These are phyloP conservation scores for Drosophila buzzatii DNA, from an alignment of 2,888 invertebrate genomes.

Conservation along the genomic window DNA sequence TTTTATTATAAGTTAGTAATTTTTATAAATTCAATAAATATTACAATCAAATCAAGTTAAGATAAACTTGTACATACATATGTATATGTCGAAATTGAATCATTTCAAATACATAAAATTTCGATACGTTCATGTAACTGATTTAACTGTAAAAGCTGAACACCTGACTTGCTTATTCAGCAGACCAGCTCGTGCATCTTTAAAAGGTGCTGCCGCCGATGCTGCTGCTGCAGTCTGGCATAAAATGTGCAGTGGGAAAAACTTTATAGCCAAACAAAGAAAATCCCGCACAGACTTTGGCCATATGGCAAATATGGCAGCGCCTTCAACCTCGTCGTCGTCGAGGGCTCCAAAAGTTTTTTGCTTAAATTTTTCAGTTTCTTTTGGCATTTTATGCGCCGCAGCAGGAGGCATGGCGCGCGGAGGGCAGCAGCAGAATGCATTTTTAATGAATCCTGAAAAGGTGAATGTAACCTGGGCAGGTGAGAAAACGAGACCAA, in stretches of 20 bases:
- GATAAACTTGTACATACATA: neutral
- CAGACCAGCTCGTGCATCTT: slow-evolving; percentile 31
- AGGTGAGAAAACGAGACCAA: slow-evolving; percentile 41
- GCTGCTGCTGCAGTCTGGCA: slow-evolving; percentile 20
- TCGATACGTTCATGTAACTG: neutral
- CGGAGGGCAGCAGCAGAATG: slow-evolving; percentile 40
- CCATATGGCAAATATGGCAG: slow-evolving; percentile 63
- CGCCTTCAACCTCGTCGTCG: slow-evolving; percentile 14
- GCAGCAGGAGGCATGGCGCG: slow-evolving; percentile 32
- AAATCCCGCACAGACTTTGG: slow-evolving; percentile 53
- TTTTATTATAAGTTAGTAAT: too few relatives aligned
- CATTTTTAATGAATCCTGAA: slow-evolving; percentile 70
- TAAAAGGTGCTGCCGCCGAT: slow-evolving; percentile 26
- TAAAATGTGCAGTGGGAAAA: slow-evolving; percentile 14
- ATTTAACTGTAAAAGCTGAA: slow-evolving; percentile 10
- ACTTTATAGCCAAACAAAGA: slow-evolving; percentile 40
- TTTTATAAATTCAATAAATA: too few relatives aligned
- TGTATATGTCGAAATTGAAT: neutral
- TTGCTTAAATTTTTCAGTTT: slow-evolving; percentile 52
- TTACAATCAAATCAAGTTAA: too few relatives aligned
- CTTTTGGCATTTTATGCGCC: slow-evolving; percentile 43
- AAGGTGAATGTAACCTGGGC: slow-evolving; percentile 64
- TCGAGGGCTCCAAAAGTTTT: slow-evolving; percentile 44
- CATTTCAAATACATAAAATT: neutral
- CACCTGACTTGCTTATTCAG: neutral